A percentile compares a stretch with the other conserved stretches of the same genome.
phyloP scores from a whole-genome alignment of 2,888 invertebrate genomes.

The Pammene aurita region DNA sequence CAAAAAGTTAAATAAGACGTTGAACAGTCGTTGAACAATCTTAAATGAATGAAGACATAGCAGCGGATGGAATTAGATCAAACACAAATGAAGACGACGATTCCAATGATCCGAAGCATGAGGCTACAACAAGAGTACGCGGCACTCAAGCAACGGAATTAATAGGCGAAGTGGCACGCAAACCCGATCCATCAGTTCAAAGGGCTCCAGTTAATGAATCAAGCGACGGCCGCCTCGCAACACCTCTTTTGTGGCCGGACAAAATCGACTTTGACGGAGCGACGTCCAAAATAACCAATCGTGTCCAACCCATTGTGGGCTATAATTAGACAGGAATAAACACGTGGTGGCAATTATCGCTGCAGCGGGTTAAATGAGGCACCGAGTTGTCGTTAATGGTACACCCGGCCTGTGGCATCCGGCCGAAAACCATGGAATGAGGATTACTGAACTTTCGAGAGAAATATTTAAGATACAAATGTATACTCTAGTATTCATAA shows the following conservation, averaged over 20 bases:
- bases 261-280: conserved; percentile 79
- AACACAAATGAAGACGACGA: conserved; percentile 50
- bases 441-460: conserved; percentile 68
- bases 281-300: conserved; percentile 78
- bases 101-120: conserved; percentile 57
- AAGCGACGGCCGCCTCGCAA: conserved; percentile 77
- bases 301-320: conserved; percentile 81
- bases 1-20: conserved; percentile 9
- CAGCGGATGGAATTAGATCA: conserved; percentile 45
- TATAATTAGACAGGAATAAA: conserved; percentile 82
- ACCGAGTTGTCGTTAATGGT: conserved; percentile 79
- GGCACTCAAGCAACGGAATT: conserved; percentile 53
- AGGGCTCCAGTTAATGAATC: conserved; percentile 78
- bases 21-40: conserved; percentile 6
- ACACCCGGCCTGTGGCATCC: conserved; percentile 69
- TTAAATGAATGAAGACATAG: conserved; percentile 48
- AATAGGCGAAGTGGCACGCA: conserved; percentile 64
- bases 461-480: conserved; percentile 57
- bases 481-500: conserved; percentile 55
- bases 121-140: conserved; percentile 44
- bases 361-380: conserved; percentile 82
- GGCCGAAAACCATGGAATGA: conserved; percentile 64
- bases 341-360: conserved; percentile 83
- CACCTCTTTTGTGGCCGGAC: conserved; percentile 77
- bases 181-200: conserved; percentile 76